Base-by-base conservation (phyloP, 2,888 invertebrate genomes). In the Odontomyia ornata region DNA sequence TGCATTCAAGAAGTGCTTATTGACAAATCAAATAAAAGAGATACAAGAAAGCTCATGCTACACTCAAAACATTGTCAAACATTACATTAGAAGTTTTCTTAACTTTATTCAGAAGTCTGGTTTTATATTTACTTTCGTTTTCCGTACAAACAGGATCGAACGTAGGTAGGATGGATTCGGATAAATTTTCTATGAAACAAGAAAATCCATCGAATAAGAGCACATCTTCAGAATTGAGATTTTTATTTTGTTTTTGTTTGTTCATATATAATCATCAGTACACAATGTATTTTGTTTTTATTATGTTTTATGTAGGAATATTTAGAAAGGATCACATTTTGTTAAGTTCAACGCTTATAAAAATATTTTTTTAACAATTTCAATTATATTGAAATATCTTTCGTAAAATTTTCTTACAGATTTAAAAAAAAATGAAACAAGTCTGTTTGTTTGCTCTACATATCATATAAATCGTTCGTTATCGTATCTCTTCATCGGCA, bases 291-390 rank as follows among this genome's bases (percentile, higher is more conserved):
- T 79, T 77, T 23, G 62, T 77, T 56, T 76, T n/a, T 75, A 47
- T 25, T 75, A 62, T 76, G 52, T 71, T 71, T 75, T 67, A 64
- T 79, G 77, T 79, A 77, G 79, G 77, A 79, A 79, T 77, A 79
- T 79, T 76, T 77, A 79, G 79, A 79, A 79, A 79, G 77, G 76
- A 79, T 77, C 77, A 79, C 77, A 77, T 77, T 79, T 79, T 79
- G 57, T 79, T 79, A 69, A 79, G 77, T 77, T 79, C 76, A 79
- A 79, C 79, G 76, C 79, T 79, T 79, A 79, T 79, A 79, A 79
- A 79, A 79, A 79, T 79, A 79, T 77, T 76, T 76, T 36, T 78
- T 79, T 75, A 76, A 77, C 76, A 76, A 76, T 79, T 79, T 79
- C 77, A 79, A 78, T 79, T 76, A 77, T 76, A 79, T 78, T 79